Evolutionary conservation across 2,113 vertebrate genomes (phyloP).

Genomic region (Mirza zaza): DNA sequence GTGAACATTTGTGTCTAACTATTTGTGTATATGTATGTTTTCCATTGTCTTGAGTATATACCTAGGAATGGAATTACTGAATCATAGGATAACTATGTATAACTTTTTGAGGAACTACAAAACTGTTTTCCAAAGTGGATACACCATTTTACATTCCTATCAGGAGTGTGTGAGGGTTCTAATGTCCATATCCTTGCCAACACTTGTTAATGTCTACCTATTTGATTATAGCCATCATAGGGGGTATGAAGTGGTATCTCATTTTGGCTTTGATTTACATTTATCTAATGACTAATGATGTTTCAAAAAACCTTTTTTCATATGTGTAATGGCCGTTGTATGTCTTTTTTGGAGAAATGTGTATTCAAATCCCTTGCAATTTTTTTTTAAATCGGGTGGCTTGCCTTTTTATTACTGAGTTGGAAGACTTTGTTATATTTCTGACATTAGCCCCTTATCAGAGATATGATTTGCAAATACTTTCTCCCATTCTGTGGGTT

Average conservation of each 20-base stretch:
- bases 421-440: background rate
- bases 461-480: background rate
- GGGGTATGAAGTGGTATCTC: background rate
- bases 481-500: background rate
- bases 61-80: background rate
- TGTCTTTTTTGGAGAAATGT: background rate
- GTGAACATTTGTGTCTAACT: background rate
- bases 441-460: background rate
- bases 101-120: background rate
- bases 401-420: background rate
- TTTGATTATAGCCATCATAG: background rate
- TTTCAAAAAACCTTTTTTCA: background rate
- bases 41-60: background rate
- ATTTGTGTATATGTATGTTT: background rate
- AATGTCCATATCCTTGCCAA: background rate
- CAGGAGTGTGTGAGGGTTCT: background rate
- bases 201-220: background rate
- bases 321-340: background rate
- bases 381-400: background rate
- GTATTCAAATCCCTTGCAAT: background rate
- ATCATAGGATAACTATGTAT: background rate
- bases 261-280: background rate
- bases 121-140: background rate
- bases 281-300: background rate
- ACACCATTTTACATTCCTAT: background rate